A percentile compares a stretch with the other conserved stretches of the same genome.
Conservation (phyloP, 2,888 invertebrate genomes). For the Gonocerus acuteangulatus region DNA sequence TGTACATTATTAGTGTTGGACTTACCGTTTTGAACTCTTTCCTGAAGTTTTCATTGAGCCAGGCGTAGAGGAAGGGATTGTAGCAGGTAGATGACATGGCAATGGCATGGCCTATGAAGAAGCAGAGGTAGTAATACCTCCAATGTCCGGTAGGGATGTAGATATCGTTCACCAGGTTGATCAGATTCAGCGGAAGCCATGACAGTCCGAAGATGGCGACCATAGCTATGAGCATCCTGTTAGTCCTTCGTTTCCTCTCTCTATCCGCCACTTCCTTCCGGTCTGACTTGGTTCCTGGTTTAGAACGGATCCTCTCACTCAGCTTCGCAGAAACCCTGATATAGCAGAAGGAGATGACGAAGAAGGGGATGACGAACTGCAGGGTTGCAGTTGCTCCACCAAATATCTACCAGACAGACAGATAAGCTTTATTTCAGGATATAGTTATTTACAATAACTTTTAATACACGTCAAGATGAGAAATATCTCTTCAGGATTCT, state of each 20-base stretch:
- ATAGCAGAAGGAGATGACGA: constrained; percentile 90
- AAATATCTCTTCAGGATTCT: too few relatives aligned
- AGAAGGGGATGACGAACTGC: constrained; percentile 90
- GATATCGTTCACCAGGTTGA: constrained; percentile 80
- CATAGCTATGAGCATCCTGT: constrained; percentile 97
- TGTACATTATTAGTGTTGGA: not conserved
- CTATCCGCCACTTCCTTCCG: constrained; percentile 83
- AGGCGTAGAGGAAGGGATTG: constrained; percentile 89
- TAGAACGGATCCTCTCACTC: constrained; percentile 71
- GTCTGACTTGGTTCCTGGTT: constrained; percentile 77
- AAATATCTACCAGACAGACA: constrained; percentile 52
- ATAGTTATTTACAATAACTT: too few relatives aligned
- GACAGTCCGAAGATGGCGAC: constrained; percentile 92
- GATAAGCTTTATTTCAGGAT: too few relatives aligned
- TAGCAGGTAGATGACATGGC: constrained; percentile 93
- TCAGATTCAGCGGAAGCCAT: constrained; percentile 85
- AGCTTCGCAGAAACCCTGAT: constrained; percentile 82
- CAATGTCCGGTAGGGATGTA: constrained; percentile 64
- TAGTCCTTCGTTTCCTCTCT: constrained; percentile 81
- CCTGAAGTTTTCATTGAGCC: constrained; percentile 90
- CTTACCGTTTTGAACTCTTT: constrained; percentile 54
- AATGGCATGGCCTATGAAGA: constrained; percentile 74
- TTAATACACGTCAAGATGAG: too few relatives aligned
- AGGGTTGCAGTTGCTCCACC: constrained; percentile 79
- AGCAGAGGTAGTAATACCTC: constrained; percentile 78